A percentile compares a stretch with the other conserved stretches of the same genome.
Evolutionary conservation across 2,888 invertebrate genomes (phyloP).

Genomic region (Drosophila paranaensis): DNA sequence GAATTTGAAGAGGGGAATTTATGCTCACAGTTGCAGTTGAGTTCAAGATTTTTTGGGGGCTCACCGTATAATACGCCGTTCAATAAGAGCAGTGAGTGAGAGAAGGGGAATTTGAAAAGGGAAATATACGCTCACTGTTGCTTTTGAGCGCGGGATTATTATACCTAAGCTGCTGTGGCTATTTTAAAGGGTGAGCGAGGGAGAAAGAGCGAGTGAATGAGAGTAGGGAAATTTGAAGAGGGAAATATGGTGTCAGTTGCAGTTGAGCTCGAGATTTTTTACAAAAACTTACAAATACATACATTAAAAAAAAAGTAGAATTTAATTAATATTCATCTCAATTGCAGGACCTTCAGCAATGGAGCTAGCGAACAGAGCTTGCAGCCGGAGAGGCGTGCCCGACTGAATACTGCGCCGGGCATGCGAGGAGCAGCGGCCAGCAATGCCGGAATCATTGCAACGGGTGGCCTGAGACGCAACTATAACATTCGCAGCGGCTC

Average conservation of each 20-base stretch:
- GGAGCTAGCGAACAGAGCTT: slow-evolving; percentile 79
- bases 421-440: slow-evolving; percentile 66
- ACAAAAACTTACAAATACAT: not conserved
- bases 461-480: slow-evolving; percentile 74
- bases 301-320: too few relatives aligned
- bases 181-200: too few relatives aligned
- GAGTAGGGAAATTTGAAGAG: too few relatives aligned
- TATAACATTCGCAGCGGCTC: slow-evolving; percentile 80
- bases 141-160: not conserved
- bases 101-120: not conserved
- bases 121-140: not conserved
- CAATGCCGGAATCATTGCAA: slow-evolving; percentile 51
- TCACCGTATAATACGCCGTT: not conserved
- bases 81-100: not conserved
- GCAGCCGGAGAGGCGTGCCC: slow-evolving; percentile 82
- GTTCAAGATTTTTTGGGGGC: too few relatives aligned
- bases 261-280: too few relatives aligned
- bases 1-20: not conserved
- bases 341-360: slow-evolving; percentile 85
- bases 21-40: not conserved
- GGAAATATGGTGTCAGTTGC: not conserved
- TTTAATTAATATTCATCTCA: not conserved
- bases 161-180: too few relatives aligned
- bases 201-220: too few relatives aligned
- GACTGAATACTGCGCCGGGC: slow-evolving; percentile 83